Evolutionary conservation across 2,113 vertebrate species (phyloP).

Genomic region (Ictidomys tridecemlineatus): DNA sequence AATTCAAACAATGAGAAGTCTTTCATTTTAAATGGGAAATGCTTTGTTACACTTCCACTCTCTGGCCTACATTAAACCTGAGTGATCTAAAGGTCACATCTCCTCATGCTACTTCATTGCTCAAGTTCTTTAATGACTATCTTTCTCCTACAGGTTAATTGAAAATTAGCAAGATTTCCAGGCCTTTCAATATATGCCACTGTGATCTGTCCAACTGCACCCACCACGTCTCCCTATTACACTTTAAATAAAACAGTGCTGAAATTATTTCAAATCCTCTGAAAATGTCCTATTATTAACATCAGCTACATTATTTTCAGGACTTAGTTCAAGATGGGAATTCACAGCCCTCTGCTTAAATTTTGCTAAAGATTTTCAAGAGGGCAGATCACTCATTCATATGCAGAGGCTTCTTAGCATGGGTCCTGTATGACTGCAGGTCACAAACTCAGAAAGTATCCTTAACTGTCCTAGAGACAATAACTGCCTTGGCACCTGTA

Average conservation of each 20-base stretch:
- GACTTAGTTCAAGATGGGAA: not conserved
- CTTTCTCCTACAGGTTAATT: not conserved
- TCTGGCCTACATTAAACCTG: not conserved
- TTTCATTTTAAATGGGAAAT: not conserved
- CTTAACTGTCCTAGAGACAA: not conserved
- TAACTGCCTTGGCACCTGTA: not conserved
- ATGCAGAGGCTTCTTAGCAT: not conserved
- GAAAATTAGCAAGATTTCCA: not conserved
- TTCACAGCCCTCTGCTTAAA: not conserved
- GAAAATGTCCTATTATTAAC: not conserved
- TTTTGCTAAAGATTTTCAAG: not conserved
- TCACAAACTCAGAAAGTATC: accelerated
- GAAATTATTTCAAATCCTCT: not conserved
- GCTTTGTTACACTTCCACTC: not conserved
- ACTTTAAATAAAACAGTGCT: not conserved
- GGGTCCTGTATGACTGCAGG: accelerated
- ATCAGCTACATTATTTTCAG: not conserved
- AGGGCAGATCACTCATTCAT: not conserved
- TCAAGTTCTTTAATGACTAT: not conserved
- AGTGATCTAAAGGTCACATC: not conserved
- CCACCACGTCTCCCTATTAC: not conserved
- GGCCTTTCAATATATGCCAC: not conserved
- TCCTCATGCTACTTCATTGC: not conserved
- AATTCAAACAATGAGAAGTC: not conserved
- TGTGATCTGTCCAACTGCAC: not conserved